Base-by-base conservation (phyloP, 2,113 vertebrate species). In the Hassar affinis region DNA sequence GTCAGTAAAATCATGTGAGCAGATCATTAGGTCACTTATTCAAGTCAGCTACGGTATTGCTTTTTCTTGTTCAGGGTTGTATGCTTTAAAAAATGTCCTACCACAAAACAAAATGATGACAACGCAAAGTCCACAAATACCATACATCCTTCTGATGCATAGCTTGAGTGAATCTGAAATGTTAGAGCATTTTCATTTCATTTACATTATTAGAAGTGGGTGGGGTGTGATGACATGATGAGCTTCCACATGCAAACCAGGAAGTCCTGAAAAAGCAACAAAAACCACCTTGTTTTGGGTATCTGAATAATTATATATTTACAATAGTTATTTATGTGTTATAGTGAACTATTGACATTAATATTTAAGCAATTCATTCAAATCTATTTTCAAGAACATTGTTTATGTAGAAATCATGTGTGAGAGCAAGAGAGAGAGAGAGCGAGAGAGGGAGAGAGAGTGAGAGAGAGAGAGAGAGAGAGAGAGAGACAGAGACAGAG, bases 131-230 rank as follows among this genome's bases (percentile, higher is more conserved):
- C 27, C 8, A 52, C 2, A 52, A 76, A 1, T 54, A 52, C 4
- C 49, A 76, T 33, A 33, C 72, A 76, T 76, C 27, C 18, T 76
- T 54, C 72, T 51, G 45, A 75, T 75, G 2, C 35, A 30, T n/a
- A 30, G 71, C n/a, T 27, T 18, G n/a, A 75, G 27, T 75, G 47
- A 93, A 88, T 14, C 8, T 87, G 0, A 88, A 87, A 85, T 0
- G 38, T 74, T 61, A n/a, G 79, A 49, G 2, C 5, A 27, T 17
- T 75, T 14, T 18, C 3, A 5, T 22, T 54, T 52, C 72, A 6
- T 76, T 5, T 75, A 0, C 8, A 33, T 0, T 52, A 35, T 6
- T 35, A 4, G 5, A 52, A 2, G 72, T 76, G 72, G 49, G 72
- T 33, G 45, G 47, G 27, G 27, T 27, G 1, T 49, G 22, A 27